Conservation (phyloP, 2,797 vertebrate genomes). For the Gymnopithys bicolor region DNA sequence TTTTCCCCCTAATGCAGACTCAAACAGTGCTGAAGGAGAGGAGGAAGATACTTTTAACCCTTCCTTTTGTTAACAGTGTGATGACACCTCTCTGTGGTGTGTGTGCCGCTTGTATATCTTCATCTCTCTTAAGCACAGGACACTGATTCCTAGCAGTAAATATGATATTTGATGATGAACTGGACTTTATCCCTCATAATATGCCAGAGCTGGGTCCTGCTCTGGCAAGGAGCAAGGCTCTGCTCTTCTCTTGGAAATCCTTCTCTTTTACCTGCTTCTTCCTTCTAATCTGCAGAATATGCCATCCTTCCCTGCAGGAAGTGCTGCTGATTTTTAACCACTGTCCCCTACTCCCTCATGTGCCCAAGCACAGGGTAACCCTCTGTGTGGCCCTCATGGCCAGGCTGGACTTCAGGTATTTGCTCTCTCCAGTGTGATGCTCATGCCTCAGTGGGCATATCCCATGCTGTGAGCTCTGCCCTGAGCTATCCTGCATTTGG, state of each 20-base stretch:
- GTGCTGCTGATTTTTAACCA: not conserved
- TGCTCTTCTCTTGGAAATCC: not conserved
- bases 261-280: accelerated
- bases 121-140: not conserved
- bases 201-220: not conserved
- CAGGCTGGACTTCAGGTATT: accelerated
- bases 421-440: not conserved
- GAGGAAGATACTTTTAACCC: not conserved
- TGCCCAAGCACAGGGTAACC: not conserved
- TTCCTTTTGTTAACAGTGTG: not conserved
- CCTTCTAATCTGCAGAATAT: not conserved
- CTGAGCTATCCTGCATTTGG: not conserved
- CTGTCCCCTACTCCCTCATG: accelerated
- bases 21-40: not conserved
- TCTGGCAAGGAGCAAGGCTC: not conserved
- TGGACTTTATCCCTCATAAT: not conserved
- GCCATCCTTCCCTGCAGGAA: not conserved
- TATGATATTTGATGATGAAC: not conserved
- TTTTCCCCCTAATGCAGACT: not conserved
- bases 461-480: not conserved
- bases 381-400: accelerated
- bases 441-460: not conserved
- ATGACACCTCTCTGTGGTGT: not conserved
- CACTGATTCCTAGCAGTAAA: not conserved
- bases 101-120: not conserved